A percentile compares a stretch with the other conserved stretches of the same genome.
These are phyloP conservation scores for Paguma larvata DNA, from an alignment of 2,797 vertebrate genomes.

Conservation along the genomic window DNA sequence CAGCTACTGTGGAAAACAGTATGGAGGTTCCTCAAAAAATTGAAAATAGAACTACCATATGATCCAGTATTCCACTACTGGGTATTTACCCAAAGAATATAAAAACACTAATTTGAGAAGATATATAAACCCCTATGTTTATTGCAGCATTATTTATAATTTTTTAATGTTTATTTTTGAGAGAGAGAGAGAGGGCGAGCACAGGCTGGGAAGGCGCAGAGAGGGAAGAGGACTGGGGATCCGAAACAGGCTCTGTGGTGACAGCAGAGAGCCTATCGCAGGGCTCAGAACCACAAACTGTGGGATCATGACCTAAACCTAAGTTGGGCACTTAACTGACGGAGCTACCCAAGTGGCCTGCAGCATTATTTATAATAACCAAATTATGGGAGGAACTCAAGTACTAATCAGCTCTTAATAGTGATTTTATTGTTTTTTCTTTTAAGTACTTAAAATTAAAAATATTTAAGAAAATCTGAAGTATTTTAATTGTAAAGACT, in stretches of 20 bases:
- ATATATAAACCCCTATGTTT: neutral
- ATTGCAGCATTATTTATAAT: neutral
- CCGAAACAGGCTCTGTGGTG: no score
- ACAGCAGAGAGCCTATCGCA: no score
- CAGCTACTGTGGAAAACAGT: neutral
- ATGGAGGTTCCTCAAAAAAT: neutral
- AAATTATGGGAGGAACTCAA: neutral
- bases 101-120: neutral
- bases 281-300: no score
- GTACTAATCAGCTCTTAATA: neutral
- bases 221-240: no score
- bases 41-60: neutral
- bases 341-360: no score
- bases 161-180: no score
- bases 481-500: neutral
- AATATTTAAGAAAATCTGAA: neutral
- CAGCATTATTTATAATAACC: neutral
- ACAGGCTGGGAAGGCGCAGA: no score
- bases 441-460: neutral
- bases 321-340: no score
- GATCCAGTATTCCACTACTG: neutral
- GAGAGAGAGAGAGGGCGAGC: no score
- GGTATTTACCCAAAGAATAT: neutral
- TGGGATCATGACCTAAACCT: no score
- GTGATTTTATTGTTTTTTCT: slow-evolving; percentile 10